Base-by-base conservation (phyloP, 2,888 invertebrate species). In the Ichneumoninae sp. region DNA sequence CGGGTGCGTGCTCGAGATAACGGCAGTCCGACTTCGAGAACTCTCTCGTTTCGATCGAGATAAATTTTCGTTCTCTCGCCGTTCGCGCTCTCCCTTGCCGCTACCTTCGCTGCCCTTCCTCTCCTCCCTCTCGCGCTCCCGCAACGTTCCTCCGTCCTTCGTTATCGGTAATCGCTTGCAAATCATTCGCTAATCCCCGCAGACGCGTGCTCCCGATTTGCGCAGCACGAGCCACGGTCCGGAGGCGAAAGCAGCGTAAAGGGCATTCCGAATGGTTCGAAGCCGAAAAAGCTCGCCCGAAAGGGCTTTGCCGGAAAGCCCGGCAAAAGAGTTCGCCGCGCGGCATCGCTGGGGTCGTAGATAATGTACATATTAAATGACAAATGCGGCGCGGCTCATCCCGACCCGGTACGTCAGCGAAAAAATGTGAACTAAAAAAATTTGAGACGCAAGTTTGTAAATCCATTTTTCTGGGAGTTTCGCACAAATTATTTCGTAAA, bases 91-190 rank as follows among this genome's bases (percentile, higher is more conserved):
- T 80, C 79, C 70, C 83, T 57, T 70, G 40, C 30, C 30, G 26
- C 33, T 13, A 5, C 8, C 36, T 60, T 69, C 33, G 22, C 69
- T 65, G 63, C 57, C 68, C 74, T 47, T 66, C 60, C 10, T 65
- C 19, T 19, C 13, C 60, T 47, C 47, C 36, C 13, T 26, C 57
- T 52, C 63, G 10, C 26, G 52, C 52, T 81, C 22, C 44, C 19
- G 19, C 63, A 69, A 60, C 73, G 88, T 88, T 88, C 87, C 88
- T 87, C 87, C 87, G 89, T 88, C 89, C 87, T 87, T 87, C 89
- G 89, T 90, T 92, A 91, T 92, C 91, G 89, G 87, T 86, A 88
- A 89, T 89, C 90, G 90, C 88, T 90, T 89, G 91, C 90, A 91
- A 91, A 90, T 90, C 91, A 89, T 88, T 90, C 88, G 87, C 87